Evolutionary conservation across 2,113 vertebrate genomes (phyloP).

Genomic region (Amphilophus citrinellus): DNA sequence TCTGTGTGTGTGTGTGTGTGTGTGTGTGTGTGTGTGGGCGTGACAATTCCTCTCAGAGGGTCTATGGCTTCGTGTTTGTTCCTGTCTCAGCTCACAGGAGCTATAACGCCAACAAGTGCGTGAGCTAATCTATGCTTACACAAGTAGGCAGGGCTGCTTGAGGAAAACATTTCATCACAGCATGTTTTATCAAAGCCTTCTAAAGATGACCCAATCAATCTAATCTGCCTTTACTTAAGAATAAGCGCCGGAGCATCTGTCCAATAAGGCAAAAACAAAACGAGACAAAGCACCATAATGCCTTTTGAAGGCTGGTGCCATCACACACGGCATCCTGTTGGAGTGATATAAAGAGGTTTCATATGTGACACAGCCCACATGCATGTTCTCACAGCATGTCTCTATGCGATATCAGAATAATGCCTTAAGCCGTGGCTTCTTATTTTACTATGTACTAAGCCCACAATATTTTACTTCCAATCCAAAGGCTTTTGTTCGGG

Average conservation of each 20-base stretch:
- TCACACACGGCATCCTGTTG: constrained; percentile 19
- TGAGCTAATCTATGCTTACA: constrained; percentile 41
- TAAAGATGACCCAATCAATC: constrained; percentile 57
- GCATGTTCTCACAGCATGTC: constrained; percentile 9
- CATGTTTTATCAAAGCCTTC: constrained; percentile 51
- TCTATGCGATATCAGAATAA: constrained; percentile 49
- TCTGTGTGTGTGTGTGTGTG: constrained; percentile 21
- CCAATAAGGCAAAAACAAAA: constrained; percentile 48
- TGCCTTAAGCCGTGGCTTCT: constrained; percentile 69
- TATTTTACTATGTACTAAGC: constrained; percentile 75
- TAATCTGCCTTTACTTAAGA: constrained; percentile 60
- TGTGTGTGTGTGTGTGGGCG: constrained; percentile 40
- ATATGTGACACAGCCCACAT: constrained; percentile 32
- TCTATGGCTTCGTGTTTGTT: constrained; percentile 32
- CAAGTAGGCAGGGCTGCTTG: constrained; percentile 15
- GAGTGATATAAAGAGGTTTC: constrained; percentile 20
- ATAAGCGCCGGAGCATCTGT: constrained; percentile 61
- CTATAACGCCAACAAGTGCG: constrained; percentile 51
- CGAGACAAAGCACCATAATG: constrained; percentile 50
- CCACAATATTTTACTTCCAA: constrained; percentile 71
- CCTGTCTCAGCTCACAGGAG: constrained; percentile 45
- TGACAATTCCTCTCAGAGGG: constrained; percentile 43
- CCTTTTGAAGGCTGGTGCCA: constrained; percentile 29
- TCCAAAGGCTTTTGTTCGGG: constrained; percentile 61
- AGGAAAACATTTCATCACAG: constrained; percentile 38